A percentile compares a stretch with the other conserved stretches of the same genome.
Evolutionary conservation across 2,113 vertebrate species (phyloP).

Genomic region (Triplophysa siluroides): DNA sequence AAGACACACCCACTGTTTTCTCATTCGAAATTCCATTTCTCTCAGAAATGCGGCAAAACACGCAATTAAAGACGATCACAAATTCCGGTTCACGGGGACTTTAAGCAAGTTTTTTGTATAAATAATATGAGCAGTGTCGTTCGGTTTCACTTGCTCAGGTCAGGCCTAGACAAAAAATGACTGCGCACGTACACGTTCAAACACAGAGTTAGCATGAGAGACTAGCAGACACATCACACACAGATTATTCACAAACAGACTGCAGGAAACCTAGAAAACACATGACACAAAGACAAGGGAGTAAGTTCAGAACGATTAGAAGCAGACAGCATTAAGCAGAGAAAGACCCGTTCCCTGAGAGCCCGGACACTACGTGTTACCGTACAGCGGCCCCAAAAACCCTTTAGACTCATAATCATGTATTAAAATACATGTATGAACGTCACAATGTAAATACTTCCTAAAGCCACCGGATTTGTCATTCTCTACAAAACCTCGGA

Average conservation of each 20-base stretch:
- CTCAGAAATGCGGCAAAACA: too few relatives aligned
- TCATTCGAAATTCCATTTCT: too few relatives aligned
- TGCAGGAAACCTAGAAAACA: conserved; percentile 24
- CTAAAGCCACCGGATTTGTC: background rate
- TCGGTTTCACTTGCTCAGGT: too few relatives aligned
- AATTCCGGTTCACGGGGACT: too few relatives aligned
- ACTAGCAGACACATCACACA: background rate
- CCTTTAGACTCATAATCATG: too few relatives aligned
- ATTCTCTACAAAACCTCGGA: background rate
- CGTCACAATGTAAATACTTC: background rate
- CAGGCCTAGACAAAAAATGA: conserved; percentile 10
- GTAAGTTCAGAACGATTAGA: background rate
- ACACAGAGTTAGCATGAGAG: conserved; percentile 9
- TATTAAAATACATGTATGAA: background rate
- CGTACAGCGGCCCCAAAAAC: too few relatives aligned
- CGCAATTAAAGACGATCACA: too few relatives aligned
- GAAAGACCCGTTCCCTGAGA: background rate
- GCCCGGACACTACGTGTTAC: background rate
- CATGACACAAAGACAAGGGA: conserved; percentile 29
- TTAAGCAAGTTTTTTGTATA: too few relatives aligned
- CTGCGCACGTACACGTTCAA: background rate
- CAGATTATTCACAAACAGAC: conserved; percentile 32
- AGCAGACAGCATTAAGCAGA: conserved; percentile 24
- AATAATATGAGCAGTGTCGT: too few relatives aligned
- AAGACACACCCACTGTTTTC: too few relatives aligned